Conservation (phyloP, 2,113 vertebrate species). For the Theristicus caerulescens region DNA sequence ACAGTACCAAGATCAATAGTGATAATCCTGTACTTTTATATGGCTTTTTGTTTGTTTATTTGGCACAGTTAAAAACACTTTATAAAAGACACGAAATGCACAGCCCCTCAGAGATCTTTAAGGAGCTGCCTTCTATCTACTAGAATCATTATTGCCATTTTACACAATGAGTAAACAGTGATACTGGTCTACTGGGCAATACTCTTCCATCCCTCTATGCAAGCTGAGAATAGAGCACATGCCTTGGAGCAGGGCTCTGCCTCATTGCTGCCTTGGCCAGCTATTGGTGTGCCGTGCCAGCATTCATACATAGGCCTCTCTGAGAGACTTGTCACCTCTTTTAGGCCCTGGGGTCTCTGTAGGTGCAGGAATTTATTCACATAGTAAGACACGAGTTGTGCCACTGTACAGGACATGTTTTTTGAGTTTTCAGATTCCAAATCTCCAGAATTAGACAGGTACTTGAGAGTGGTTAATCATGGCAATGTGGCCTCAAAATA, state of each 20-base stretch:
- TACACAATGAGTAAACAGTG: background rate
- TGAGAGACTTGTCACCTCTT: background rate
- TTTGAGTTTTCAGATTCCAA: background rate
- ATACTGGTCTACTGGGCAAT: background rate
- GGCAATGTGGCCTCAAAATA: background rate
- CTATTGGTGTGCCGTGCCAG: background rate
- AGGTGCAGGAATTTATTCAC: background rate
- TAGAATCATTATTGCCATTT: background rate
- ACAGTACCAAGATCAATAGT: background rate
- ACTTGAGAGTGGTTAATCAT: background rate
- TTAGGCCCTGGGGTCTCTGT: background rate
- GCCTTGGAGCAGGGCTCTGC: background rate
- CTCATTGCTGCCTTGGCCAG: background rate
- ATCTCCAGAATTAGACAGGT: background rate
- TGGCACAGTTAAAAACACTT: background rate
- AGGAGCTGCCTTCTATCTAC: background rate
- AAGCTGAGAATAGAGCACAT: background rate
- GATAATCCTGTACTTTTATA: background rate
- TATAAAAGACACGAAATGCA: background rate
- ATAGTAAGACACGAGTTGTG: background rate
- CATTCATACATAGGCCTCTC: background rate
- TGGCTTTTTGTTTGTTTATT: background rate
- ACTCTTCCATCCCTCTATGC: background rate
- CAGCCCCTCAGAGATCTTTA: background rate
- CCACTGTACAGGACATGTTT: background rate